A percentile compares a stretch with the other conserved stretches of the same genome.
Evolutionary conservation across 2,113 vertebrate genomes (phyloP).

Genomic region (Phalacrocorax brasilianus): DNA sequence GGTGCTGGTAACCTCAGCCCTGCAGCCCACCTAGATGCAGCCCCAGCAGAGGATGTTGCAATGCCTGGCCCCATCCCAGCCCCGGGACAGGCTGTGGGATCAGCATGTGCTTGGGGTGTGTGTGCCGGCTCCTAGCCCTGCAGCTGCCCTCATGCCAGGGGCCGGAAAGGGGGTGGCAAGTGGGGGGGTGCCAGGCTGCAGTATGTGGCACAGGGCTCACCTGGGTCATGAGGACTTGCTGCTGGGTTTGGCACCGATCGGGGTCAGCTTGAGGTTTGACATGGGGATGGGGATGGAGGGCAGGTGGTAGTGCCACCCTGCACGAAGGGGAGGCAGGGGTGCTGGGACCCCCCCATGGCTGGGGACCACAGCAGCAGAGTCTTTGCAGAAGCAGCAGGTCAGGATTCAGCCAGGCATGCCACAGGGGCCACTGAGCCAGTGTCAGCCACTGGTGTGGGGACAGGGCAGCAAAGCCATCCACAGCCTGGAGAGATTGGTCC

Average conservation of each 20-base stretch:
- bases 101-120: rapidly evolving
- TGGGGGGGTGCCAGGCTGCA: neutral
- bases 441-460: too few species aligned
- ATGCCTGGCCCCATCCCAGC: neutral
- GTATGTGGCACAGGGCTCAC: rapidly evolving
- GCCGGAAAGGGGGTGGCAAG: rapidly evolving
- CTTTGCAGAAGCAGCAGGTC: rapidly evolving
- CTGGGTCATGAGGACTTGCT: rapidly evolving
- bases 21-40: rapidly evolving
- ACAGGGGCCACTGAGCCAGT: neutral
- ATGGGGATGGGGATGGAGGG: rapidly evolving
- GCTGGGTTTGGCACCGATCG: rapidly evolving
- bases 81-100: neutral
- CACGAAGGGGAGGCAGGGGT: too few species aligned
- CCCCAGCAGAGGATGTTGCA: neutral
- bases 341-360: rapidly evolving
- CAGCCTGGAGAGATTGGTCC: neutral
- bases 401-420: neutral
- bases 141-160: rapidly evolving
- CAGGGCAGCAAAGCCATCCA: neutral
- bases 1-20: neutral
- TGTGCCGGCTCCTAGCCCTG: neutral
- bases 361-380: rapidly evolving
- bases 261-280: neutral
- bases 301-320: neutral